Base-by-base conservation (phyloP, 2,113 vertebrate species). In the Nansenia antarctica region DNA sequence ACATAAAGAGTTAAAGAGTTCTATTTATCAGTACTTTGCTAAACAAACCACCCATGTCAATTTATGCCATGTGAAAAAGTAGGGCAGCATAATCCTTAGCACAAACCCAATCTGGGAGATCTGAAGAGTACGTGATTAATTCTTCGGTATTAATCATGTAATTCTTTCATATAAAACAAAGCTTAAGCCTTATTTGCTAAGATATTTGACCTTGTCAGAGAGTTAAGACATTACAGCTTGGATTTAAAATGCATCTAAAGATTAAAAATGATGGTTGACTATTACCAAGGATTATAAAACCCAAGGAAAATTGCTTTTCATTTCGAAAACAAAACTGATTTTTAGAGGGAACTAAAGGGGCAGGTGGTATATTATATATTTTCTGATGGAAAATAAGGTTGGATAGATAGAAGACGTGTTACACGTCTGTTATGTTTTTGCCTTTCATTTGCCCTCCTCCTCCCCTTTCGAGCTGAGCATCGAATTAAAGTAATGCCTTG, bases 111-210 rank as follows among this genome's bases (percentile, higher is more conserved):
- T 93, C 91, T 92, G 90, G 85, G 76, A 87, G 83, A 91, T 92
- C 88, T 91, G 88, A 93, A 91, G 88, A 90, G 89, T 90, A 88
- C 85, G 85, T 93, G 92, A 94, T 94, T 93, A 93, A 94, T 93
- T 92, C 91, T 92, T 94, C 24, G 82, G 88, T 91, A 93, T 93
- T 93, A 93, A 93, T 93, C 91, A 90, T 93, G 92, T 93, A 93
- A 92, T 93, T 93, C 91, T 92, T 93, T 92, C 90, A 92, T 91
- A 93, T 92, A 92, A 93, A 94, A 94, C 91, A 94, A 94, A 93
- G 91, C 91, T 91, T 92, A 92, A 92, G 90, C 89, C 89, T 90
- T 92, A 92, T 93, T 93, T 92, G 90, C 91, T 89, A 91, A 93
- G 91, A 92, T 92, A 92, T 91, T 92, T 94, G 91, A 93, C 90